Base-by-base conservation (phyloP, 1,140 invertebrate genomes). In the Armadillidium nasatum region DNA sequence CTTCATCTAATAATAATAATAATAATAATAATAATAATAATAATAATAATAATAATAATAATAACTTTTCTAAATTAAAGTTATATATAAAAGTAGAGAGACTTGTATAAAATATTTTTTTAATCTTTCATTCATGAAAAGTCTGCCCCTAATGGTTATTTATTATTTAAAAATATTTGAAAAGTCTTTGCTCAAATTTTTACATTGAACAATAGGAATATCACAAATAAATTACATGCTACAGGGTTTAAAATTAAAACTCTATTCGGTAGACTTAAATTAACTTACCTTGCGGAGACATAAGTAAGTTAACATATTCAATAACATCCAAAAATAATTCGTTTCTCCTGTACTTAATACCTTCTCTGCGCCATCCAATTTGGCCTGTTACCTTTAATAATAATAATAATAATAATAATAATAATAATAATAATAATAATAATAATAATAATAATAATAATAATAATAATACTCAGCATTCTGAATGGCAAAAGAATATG, bases 301-400 rank as follows among this genome's bases (percentile, higher is more conserved):
- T 99, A 22, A 99, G 88, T 67, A 99, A 87, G 87, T 99, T 99
- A 15, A 99, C 97, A 87, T 97, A 99, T 86, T 99, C 98, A 72
- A 99, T 87, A 4, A 99, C 98, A 88, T 99, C 98, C 4, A 99
- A 87, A 88, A 99, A 99, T 6, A 99, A 86, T 85, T 99, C 98
- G 86, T 99, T 99, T 70, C 97, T 89, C 44, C 98, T 88, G 84
- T 99, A 99, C 85, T 99, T 99, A 78, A 99, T 99, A 21, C 97
- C 97, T 87, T 99, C 98, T 60, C 97, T 88, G 81, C 98, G 88
- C 98, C 98, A 99, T n/a, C 98, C 97, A 82, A 99, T 99, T 87
- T 99, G 97, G 0, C 97, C 97, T 9, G 97, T 99, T 4, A 98
- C 95, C 81, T 82, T 77, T 54, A 71, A 33, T 33, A 33, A 33